These are phyloP conservation scores for Gallinago solitaria DNA, from an alignment of 2,797 vertebrate species.

Conservation along the genomic window DNA sequence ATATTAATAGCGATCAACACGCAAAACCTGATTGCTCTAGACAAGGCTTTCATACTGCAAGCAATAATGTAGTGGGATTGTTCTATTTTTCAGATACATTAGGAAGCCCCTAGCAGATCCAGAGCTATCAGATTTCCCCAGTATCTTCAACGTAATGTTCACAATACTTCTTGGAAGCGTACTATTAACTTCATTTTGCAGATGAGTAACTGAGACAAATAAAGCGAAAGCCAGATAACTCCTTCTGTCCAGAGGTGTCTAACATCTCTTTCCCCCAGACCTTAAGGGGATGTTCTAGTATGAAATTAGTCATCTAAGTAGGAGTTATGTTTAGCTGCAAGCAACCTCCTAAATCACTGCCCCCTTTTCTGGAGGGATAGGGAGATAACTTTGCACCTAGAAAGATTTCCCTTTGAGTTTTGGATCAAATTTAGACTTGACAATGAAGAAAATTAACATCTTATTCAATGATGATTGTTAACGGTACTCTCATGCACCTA, in stretches of 20 bases:
- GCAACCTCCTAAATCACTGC: not conserved
- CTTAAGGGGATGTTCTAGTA: not conserved
- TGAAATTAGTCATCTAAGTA: not conserved
- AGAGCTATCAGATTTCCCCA: not conserved
- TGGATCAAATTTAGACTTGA: not conserved
- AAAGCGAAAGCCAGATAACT: not conserved
- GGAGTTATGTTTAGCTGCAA: not conserved
- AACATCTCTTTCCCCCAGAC: not conserved
- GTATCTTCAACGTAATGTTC: not conserved
- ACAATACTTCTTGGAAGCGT: not conserved
- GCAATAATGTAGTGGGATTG: not conserved
- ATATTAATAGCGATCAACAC: not conserved
- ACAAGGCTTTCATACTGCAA: not conserved
- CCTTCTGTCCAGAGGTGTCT: not conserved
- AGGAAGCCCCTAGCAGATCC: not conserved
- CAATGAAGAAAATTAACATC: not conserved
- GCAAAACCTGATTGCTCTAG: not conserved
- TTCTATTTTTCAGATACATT: not conserved
- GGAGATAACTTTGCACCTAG: not conserved
- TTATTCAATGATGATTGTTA: not conserved
- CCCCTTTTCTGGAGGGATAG: not conserved
- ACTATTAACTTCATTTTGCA: not conserved
- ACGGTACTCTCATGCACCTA: rapidly evolving
- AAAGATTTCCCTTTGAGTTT: not conserved
- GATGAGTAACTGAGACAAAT: not conserved